Base-by-base conservation (phyloP, 2,797 vertebrate genomes). In the Pipistrellus pygmaeus region DNA sequence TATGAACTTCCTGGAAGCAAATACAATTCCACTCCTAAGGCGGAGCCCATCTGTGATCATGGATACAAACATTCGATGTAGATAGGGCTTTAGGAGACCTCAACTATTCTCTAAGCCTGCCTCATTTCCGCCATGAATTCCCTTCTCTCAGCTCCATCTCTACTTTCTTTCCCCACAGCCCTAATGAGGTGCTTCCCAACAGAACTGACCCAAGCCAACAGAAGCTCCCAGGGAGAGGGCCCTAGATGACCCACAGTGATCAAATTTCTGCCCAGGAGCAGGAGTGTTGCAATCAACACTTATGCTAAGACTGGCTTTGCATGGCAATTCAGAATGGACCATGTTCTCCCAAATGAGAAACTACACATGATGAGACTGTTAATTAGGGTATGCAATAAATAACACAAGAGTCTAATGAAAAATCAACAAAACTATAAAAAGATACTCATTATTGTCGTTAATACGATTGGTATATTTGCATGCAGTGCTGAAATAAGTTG, bases 271-370 rank as follows among this genome's bases (percentile, higher is more conserved):
- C 13, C 2, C 5, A 48, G 32, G 20, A 64, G 13, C 25, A 41
- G 14, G 15, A 10, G 21, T 57, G 20, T 6, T 51, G 64, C 30
- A 11, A 12, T 12, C 76, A 20, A 69, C 72, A 55, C 0, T 2
- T 25, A 81, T 60, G 60, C 41, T 57, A 27, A 68, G 38, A 30
- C 82, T 66, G 82, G 14, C 60, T 62, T 84, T 89, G 32, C 8
- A 14, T 8, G 32, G 27, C 46, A 78, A 84, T 77, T 93, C 30
- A 21, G 25, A 71, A 51, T 25, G 23, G 48, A 38, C 85, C 4
- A 83, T 76, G 64, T 77, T 93, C 20, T 46, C 62, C 64, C n/a
- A 91, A 27, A 66, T 77, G 48, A 90, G 95, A 88, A 94, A n/a
- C 82, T 85, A 85, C 10, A 27, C 11, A 48, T 0, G 0, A 68